phyloP scores from a whole-genome alignment of 2,113 vertebrate genomes.

The Stegastes partitus region DNA sequence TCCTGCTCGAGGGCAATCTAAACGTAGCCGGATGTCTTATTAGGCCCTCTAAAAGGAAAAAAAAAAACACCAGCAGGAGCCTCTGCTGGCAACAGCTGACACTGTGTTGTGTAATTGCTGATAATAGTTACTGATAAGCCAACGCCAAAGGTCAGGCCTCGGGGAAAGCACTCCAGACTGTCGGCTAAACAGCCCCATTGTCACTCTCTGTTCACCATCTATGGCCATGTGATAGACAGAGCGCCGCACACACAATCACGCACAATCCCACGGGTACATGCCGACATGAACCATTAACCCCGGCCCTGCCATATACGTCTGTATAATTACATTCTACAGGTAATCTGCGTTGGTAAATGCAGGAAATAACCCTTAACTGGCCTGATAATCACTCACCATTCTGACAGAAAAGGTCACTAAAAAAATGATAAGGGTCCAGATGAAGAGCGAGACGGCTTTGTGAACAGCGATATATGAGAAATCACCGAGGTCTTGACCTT shows the following conservation, averaged over 20 bases:
- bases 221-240: neutral
- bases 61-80: neutral
- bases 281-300: slow-evolving; percentile 54
- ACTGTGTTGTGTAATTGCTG: slow-evolving; percentile 45
- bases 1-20: slow-evolving; percentile 33
- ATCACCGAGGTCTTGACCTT: slow-evolving; percentile 40
- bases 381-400: slow-evolving; percentile 40
- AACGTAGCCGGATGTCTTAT: slow-evolving; percentile 30
- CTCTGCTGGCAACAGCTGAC: slow-evolving; percentile 13
- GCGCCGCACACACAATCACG: neutral
- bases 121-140: slow-evolving; percentile 42
- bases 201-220: slow-evolving; percentile 42
- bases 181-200: slow-evolving; percentile 19
- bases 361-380: slow-evolving; percentile 48
- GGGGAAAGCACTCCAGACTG: slow-evolving; percentile 19
- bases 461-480: slow-evolving; percentile 37
- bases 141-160: slow-evolving; percentile 30
- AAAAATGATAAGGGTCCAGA: slow-evolving; percentile 34
- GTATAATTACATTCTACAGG: slow-evolving; percentile 49
- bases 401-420: slow-evolving; percentile 45
- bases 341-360: slow-evolving; percentile 43
- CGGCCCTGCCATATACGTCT: slow-evolving; percentile 15
- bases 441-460: slow-evolving; percentile 23
- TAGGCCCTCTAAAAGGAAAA: neutral
- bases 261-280: neutral